These are phyloP conservation scores for Tholera decimalis DNA, from an alignment of 2,888 invertebrate genomes.

Conservation along the genomic window DNA sequence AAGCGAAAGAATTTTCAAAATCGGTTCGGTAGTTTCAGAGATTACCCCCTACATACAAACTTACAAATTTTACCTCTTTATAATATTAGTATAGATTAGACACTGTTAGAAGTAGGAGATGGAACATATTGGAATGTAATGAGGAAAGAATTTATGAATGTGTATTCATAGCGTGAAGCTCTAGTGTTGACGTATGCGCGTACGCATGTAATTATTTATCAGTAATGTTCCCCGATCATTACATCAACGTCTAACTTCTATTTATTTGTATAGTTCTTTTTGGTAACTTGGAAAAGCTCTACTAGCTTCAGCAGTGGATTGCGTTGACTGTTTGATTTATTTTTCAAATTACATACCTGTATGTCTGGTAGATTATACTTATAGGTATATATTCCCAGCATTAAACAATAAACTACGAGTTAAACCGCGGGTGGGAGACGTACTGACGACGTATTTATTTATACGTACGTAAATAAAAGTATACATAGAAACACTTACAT, in stretches of 20 bases:
- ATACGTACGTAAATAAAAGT: not conserved
- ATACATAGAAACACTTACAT: slow-evolving; percentile 6
- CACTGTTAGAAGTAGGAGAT: not conserved
- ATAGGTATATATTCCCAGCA: too few relatives aligned
- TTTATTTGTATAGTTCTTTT: slow-evolving; percentile 13
- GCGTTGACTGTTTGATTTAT: slow-evolving; percentile 4
- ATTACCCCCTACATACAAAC: too few relatives aligned
- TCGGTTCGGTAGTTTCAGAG: too few relatives aligned
- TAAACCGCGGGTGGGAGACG: too few relatives aligned
- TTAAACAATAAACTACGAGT: too few relatives aligned
- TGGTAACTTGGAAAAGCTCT: not conserved
- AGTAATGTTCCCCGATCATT: slow-evolving; percentile 24
- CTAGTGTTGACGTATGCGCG: slow-evolving; percentile 9
- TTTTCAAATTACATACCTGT: not conserved
- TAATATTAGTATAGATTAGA: too few relatives aligned
- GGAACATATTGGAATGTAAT: slow-evolving; percentile 12
- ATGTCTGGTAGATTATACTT: too few relatives aligned
- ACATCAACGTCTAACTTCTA: slow-evolving; percentile 30
- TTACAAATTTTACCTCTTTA: too few relatives aligned
- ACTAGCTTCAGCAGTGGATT: not conserved
- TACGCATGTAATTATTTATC: slow-evolving; percentile 31
- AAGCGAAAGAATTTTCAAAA: too few relatives aligned
- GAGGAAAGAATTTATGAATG: slow-evolving; percentile 28
- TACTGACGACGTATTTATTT: too few relatives aligned
- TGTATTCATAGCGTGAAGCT: slow-evolving; percentile 20